Percentiles rank a stretch among this genome's conserved stretches.
Conservation (phyloP, 1,140 invertebrate species). For the Brachionus sp. region DNA sequence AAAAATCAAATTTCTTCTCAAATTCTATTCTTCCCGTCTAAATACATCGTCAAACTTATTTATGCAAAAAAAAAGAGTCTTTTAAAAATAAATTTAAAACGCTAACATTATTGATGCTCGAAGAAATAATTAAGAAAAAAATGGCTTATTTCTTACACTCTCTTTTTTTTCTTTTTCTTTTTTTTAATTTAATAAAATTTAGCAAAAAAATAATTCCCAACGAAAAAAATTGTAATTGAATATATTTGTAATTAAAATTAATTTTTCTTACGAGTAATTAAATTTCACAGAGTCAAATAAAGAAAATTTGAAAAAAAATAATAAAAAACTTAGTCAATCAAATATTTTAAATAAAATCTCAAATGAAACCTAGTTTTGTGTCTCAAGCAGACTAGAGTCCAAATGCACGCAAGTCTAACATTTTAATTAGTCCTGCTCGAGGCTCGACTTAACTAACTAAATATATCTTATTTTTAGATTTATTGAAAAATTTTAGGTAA, state of each 20-base stretch:
- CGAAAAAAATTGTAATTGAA: conserved; percentile 6
- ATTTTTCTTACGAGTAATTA: conserved; percentile 28
- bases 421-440: neutral
- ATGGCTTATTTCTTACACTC: too few relatives aligned
- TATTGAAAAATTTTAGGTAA: neutral
- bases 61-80: too few relatives aligned
- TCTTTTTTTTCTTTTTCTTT: too few relatives aligned
- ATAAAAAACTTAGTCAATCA: conserved; percentile 20
- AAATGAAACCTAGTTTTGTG: neutral
- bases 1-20: too few relatives aligned
- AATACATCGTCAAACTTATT: too few relatives aligned
- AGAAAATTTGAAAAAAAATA: neutral
- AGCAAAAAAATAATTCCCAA: neutral
- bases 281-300: conserved; percentile 1
- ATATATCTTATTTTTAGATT: neutral
- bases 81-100: too few relatives aligned
- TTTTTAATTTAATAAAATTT: neutral
- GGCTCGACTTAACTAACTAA: neutral
- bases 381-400: neutral
- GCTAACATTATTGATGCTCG: too few relatives aligned
- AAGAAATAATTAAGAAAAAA: too few relatives aligned
- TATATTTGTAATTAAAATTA: conserved; percentile 24
- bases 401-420: neutral
- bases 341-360: conserved; percentile 2
- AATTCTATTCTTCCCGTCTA: too few relatives aligned